phyloP scores from a whole-genome alignment of 2,113 vertebrate genomes.

The Sturnus vulgaris region DNA sequence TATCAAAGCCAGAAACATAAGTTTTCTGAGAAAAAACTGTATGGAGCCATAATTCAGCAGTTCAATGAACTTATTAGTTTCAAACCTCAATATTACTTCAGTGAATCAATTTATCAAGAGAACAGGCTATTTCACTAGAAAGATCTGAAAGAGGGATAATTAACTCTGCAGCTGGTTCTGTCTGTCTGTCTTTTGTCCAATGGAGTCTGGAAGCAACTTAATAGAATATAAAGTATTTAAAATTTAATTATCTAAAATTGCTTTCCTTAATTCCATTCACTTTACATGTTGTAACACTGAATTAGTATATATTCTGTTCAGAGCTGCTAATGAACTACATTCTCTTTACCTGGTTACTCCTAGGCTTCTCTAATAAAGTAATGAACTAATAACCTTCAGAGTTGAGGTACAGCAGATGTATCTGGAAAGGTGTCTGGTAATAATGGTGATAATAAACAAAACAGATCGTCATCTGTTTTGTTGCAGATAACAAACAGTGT shows the following conservation, averaged over 20 bases:
- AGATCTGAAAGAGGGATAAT: constrained; percentile 59
- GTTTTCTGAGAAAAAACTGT: background rate
- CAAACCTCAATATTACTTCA: constrained; percentile 9
- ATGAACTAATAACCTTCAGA: constrained; percentile 55
- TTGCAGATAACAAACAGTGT: background rate
- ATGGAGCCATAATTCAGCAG: background rate
- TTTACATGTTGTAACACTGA: constrained; percentile 47
- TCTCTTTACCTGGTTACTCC: constrained; percentile 47
- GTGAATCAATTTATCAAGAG: constrained; percentile 26
- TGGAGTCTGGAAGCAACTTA: constrained; percentile 52
- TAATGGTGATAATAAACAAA: constrained; percentile 1
- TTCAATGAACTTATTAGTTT: background rate
- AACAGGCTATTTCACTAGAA: constrained; percentile 27
- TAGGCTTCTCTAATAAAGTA: constrained; percentile 32
- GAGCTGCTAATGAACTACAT: constrained; percentile 53
- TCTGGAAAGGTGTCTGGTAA: constrained; percentile 52
- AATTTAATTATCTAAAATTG: constrained; percentile 59
- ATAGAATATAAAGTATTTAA: constrained; percentile 52
- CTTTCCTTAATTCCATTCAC: constrained; percentile 52
- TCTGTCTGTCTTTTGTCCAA: constrained; percentile 51
- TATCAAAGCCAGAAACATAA: background rate
- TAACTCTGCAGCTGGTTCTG: constrained; percentile 47
- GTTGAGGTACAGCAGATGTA: constrained; percentile 39
- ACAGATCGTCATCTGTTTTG: background rate
- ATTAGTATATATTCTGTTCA: constrained; percentile 39